Percentiles rank a stretch among this genome's conserved stretches.
Evolutionary conservation across 2,797 vertebrate species (phyloP).

Genomic region (Rhynchonycteris naso): DNA sequence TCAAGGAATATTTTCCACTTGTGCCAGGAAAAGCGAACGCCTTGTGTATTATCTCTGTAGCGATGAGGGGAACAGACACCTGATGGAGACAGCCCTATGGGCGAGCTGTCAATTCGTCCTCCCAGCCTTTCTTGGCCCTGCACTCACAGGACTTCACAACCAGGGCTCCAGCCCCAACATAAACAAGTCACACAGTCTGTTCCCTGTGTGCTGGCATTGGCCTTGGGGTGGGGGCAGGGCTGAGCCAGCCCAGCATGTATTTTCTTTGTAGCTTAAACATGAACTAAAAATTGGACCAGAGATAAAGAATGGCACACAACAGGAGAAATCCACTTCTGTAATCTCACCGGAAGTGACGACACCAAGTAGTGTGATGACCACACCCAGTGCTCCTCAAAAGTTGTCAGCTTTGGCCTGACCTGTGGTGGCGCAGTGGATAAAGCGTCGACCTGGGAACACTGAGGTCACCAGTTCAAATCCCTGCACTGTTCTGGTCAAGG

Average conservation of each 20-base stretch:
- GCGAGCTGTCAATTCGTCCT: neutral
- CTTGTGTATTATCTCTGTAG: neutral
- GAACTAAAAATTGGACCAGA: constrained; percentile 5
- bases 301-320: neutral
- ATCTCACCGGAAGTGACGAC: neutral
- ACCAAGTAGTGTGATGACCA: no score
- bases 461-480: no score
- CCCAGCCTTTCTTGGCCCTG: neutral
- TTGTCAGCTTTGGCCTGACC: no score
- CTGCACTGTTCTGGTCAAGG: no score
- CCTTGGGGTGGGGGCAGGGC: neutral
- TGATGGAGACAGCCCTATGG: neutral
- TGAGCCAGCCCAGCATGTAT: neutral
- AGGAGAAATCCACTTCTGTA: neutral
- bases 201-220: neutral
- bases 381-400: neutral
- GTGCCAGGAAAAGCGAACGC: constrained; percentile 24
- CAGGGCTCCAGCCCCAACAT: neutral
- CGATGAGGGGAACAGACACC: neutral
- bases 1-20: neutral
- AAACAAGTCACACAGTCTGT: neutral
- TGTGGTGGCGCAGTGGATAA: no score
- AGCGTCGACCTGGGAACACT: no score
- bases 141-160: neutral
- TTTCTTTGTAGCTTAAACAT: constrained; percentile 27